These are phyloP conservation scores for Halyomorpha halys DNA, from an alignment of 1,140 invertebrate genomes.

Conservation along the genomic window DNA sequence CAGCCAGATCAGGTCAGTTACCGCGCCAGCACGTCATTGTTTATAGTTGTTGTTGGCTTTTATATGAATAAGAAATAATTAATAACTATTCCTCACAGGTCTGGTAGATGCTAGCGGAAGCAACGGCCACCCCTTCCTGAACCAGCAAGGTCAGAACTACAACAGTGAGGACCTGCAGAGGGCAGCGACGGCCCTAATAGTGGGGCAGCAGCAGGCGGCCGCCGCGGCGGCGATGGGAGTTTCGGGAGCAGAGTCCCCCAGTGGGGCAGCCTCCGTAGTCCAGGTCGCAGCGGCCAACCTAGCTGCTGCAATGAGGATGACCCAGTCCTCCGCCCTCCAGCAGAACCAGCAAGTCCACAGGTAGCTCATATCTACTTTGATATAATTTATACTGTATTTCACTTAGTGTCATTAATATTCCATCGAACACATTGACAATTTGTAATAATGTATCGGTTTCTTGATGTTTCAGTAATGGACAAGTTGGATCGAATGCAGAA, in stretches of 20 bases:
- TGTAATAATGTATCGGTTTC: neutral
- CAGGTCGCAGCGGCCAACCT: conserved; percentile 63
- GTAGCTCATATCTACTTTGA: conserved; percentile 21
- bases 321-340: conserved; percentile 44
- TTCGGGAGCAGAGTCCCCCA: conserved; percentile 28
- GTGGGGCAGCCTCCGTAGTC: conserved; percentile 41
- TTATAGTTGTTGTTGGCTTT: too few relatives aligned
- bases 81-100: neutral
- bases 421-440: neutral
- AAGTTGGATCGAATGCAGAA: conserved; percentile 26
- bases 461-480: conserved; percentile 29
- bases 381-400: too few relatives aligned
- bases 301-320: conserved; percentile 68
- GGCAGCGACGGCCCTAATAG: conserved; percentile 54
- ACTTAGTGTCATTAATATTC: neutral
- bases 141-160: conserved; percentile 47
- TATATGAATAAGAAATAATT: too few relatives aligned
- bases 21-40: too few relatives aligned
- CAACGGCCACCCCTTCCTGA: conserved; percentile 32
- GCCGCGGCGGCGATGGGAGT: conserved; percentile 25
- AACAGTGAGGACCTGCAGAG: conserved; percentile 58
- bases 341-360: conserved; percentile 33
- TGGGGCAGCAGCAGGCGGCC: conserved; percentile 34
- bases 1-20: conserved; percentile 31
- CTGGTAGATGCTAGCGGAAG: conserved; percentile 30